Conservation (phyloP, 2,797 vertebrate genomes). For the Pangasius macronema region DNA sequence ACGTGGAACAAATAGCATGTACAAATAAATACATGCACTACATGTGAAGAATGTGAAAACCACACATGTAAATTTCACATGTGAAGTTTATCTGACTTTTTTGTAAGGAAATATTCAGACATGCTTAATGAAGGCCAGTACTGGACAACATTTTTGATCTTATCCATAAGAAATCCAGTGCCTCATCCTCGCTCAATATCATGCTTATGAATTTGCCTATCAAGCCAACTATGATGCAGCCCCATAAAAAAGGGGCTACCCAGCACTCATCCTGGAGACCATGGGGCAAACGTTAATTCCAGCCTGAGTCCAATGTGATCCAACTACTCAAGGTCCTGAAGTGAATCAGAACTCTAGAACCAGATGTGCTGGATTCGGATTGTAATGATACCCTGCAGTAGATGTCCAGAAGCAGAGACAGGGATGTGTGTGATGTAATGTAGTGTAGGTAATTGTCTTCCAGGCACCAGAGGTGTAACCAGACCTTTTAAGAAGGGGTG, state of each 20-base stretch:
- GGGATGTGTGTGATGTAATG: not conserved
- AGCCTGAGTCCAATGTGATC: not conserved
- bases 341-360: not conserved
- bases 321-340: not conserved
- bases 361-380: not conserved
- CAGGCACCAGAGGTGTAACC: not conserved
- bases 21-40: not conserved
- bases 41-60: not conserved
- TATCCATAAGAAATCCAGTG: not conserved
- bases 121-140: not conserved
- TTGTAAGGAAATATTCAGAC: not conserved
- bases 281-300: not conserved
- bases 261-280: not conserved
- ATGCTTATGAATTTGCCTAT: not conserved
- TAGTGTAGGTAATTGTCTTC: not conserved
- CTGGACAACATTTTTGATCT: not conserved
- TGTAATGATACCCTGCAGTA: not conserved
- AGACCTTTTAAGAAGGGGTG: not conserved
- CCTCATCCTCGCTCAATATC: not conserved
- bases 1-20: not conserved
- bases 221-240: not conserved
- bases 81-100: not conserved
- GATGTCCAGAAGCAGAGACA: not conserved
- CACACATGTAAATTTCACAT: not conserved
- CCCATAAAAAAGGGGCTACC: not conserved